Percentiles rank a stretch among this genome's conserved stretches.
These are phyloP conservation scores for Ovibos moschatus DNA, from an alignment of 2,113 vertebrate species.

Conservation along the genomic window DNA sequence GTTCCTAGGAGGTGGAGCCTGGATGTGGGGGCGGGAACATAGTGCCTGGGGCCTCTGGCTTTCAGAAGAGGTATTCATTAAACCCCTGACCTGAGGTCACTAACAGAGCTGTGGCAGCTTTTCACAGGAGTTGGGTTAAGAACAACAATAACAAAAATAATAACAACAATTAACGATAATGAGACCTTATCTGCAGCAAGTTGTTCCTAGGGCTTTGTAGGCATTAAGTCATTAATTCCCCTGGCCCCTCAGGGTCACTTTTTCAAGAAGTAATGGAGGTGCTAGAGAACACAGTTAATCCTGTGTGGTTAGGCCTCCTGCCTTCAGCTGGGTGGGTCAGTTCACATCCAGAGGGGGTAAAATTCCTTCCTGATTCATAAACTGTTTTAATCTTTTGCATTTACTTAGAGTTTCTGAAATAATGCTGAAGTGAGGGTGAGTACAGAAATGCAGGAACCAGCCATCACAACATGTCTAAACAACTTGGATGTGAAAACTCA, in stretches of 20 bases:
- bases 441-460: neutral
- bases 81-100: constrained; percentile 57
- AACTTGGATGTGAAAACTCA: neutral
- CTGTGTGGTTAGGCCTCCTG: neutral
- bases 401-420: neutral
- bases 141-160: constrained; percentile 68
- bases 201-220: constrained; percentile 63
- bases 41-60: constrained; percentile 32
- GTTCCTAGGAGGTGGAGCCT: neutral
- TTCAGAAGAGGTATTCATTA: constrained; percentile 61
- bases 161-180: constrained; percentile 71
- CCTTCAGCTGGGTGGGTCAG: neutral
- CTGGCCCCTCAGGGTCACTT: constrained; percentile 39
- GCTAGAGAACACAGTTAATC: neutral
- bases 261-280: constrained; percentile 33
- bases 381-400: neutral
- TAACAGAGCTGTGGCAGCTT: constrained; percentile 41
- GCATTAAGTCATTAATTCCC: constrained; percentile 60
- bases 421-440: neutral
- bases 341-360: neutral
- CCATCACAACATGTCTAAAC: neutral
- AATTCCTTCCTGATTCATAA: neutral
- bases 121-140: constrained; percentile 60
- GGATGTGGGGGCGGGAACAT: neutral
- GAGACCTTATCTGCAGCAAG: constrained; percentile 66